Evolutionary conservation across 2,888 invertebrate genomes (phyloP).

Genomic region (Sphaerophoria taeniata): DNA sequence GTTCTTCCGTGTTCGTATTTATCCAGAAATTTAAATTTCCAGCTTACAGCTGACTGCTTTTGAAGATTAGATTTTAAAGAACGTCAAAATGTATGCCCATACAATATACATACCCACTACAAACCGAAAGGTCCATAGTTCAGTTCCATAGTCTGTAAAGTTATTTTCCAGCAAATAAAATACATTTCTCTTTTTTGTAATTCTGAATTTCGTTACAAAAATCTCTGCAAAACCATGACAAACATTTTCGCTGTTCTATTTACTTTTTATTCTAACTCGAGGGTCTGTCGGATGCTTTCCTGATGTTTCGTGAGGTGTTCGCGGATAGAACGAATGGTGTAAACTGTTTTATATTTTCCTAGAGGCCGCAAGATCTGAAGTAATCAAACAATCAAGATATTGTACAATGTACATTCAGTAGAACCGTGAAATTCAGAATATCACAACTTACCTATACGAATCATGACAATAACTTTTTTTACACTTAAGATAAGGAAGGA

Average conservation of each 20-base stretch:
- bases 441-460: constrained; percentile 29
- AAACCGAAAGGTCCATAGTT: not conserved
- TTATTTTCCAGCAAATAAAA: constrained; percentile 59
- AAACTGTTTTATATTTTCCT: constrained; percentile 45
- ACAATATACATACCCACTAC: constrained; percentile 6
- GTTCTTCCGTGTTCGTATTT: constrained; percentile 32
- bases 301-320: constrained; percentile 52
- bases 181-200: constrained; percentile 16
- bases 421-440: not conserved
- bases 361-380: constrained; percentile 26
- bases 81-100: not conserved
- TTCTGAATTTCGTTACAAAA: constrained; percentile 1
- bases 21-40: constrained; percentile 38
- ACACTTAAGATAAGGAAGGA: not conserved
- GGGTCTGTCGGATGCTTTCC: constrained; percentile 41
- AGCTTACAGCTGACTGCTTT: not conserved
- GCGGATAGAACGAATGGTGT: constrained; percentile 51
- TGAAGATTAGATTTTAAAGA: not conserved
- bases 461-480: constrained; percentile 16
- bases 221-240: constrained; percentile 37
- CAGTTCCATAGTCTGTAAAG: constrained; percentile 33
- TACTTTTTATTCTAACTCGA: constrained; percentile 46
- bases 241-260: constrained; percentile 41
- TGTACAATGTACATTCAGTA: not conserved
- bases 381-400: constrained; percentile 25